Percentiles rank a stretch among this genome's conserved stretches.
phyloP scores from a whole-genome alignment of 2,113 vertebrate genomes.

The Typhlomys cinereus region DNA sequence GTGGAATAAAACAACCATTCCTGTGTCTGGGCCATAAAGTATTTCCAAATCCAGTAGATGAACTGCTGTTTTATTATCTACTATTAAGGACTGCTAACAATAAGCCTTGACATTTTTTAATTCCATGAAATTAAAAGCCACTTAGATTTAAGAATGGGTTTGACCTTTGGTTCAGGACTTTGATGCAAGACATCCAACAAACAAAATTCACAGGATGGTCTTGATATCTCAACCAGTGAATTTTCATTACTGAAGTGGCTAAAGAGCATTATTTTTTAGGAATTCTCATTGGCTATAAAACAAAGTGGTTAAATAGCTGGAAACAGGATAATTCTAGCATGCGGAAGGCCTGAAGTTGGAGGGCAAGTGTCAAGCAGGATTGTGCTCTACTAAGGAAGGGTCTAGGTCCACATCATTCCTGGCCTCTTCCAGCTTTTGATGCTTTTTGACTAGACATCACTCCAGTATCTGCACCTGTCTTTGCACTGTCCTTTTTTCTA shows the following conservation, averaged over 20 bases:
- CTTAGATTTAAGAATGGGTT: not conserved
- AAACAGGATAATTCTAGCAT: not conserved
- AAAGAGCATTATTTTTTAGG: not conserved
- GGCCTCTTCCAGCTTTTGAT: not conserved
- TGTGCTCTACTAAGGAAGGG: too few relatives aligned
- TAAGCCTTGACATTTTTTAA: constrained; percentile 56
- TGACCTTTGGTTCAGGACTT: not conserved
- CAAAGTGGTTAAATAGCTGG: not conserved
- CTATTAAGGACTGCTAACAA: constrained; percentile 68
- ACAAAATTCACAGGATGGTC: not conserved
- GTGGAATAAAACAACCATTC: constrained; percentile 64
- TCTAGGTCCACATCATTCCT: not conserved
- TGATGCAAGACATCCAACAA: not conserved
- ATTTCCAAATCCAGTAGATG: constrained; percentile 57
- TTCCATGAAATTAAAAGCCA: constrained; percentile 17
- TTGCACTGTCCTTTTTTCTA: not conserved
- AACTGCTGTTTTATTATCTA: constrained; percentile 39
- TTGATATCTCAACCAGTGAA: not conserved
- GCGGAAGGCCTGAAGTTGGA: not conserved
- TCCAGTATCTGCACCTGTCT: not conserved
- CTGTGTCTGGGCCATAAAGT: constrained; percentile 61
- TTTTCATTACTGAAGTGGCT: not conserved
- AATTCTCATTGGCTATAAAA: not conserved
- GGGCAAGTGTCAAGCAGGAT: not conserved
- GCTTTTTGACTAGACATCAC: not conserved